Evolutionary conservation across 2,888 invertebrate genomes (phyloP).

Genomic region (Philereme transversata): DNA sequence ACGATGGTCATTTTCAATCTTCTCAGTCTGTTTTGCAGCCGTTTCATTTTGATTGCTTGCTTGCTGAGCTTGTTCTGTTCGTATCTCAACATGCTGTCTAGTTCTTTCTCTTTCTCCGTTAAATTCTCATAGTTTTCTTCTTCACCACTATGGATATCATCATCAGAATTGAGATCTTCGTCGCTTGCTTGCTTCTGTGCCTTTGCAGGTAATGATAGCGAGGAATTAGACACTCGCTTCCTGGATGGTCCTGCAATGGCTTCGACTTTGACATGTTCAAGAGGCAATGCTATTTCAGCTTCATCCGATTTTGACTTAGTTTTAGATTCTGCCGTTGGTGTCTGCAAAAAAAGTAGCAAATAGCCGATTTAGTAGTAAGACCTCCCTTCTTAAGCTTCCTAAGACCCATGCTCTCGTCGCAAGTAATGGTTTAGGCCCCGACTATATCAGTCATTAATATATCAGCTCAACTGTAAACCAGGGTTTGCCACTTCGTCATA

Average conservation of each 20-base stretch:
- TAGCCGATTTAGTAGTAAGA: no score
- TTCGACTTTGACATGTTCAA: constrained; percentile 6
- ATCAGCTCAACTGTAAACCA: no score
- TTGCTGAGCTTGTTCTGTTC: constrained; percentile 17
- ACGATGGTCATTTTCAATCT: constrained; percentile 17
- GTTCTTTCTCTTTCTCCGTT: constrained; percentile 7
- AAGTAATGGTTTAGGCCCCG: no score
- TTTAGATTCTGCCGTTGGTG: constrained; percentile 4
- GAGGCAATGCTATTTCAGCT: constrained; percentile 6
- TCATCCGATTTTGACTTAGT: constrained; percentile 4
- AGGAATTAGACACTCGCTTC: constrained; percentile 6
- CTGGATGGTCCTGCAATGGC: constrained; percentile 14
- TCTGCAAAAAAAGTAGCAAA: constrained; percentile 9
- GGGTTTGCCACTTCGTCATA: no score
- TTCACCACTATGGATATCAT: constrained; percentile 1
- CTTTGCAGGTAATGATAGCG: neutral
- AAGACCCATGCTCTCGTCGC: no score
- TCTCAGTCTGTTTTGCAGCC: constrained; percentile 12
- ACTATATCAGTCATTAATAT: no score
- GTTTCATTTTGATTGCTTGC: constrained; percentile 10
- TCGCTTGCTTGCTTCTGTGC: constrained; percentile 1
- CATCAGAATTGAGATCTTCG: constrained; percentile 3
- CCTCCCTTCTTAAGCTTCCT: no score
- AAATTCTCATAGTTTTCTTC: constrained; percentile 2
- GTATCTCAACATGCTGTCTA: constrained; percentile 17